Evolutionary conservation across 2,888 invertebrate species (phyloP).

Genomic region (Neoascia interrupta): DNA sequence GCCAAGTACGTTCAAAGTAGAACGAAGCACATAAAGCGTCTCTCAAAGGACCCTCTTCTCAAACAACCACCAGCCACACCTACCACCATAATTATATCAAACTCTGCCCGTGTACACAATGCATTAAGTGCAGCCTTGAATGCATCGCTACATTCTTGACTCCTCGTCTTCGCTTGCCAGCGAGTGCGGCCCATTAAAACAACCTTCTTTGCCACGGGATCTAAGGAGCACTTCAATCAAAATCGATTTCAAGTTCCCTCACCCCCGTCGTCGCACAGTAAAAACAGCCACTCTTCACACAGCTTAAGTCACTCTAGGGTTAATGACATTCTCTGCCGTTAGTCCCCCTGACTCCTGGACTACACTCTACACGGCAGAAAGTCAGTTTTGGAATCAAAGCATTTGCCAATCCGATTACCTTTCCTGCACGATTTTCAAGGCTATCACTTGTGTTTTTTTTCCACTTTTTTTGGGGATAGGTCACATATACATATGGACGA

Average conservation of each 20-base stretch:
- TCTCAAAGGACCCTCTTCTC: conserved; percentile 13
- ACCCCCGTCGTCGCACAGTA: no score
- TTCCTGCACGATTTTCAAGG: conserved; percentile 53
- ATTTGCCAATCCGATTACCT: conserved; percentile 32
- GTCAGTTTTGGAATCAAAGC: conserved; percentile 9
- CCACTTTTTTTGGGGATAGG: conserved; percentile 44
- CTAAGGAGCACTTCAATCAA: conserved; percentile 37
- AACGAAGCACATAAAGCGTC: conserved; percentile 17
- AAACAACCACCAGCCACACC: conserved; percentile 18
- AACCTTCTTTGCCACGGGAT: no score
- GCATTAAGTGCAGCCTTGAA: conserved; percentile 50
- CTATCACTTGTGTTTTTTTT: conserved; percentile 26
- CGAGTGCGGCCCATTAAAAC: no score
- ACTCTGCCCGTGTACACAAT: conserved; percentile 16
- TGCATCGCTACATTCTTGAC: conserved; percentile 29
- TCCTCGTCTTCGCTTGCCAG: not conserved
- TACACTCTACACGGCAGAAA: not conserved
- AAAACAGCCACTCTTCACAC: no score
- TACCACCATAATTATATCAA: conserved; percentile 21
- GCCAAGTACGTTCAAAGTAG: conserved; percentile 9
- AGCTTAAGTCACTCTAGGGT: conserved; percentile 25
- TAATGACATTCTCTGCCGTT: conserved; percentile 45
- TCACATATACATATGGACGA: conserved; percentile 25
- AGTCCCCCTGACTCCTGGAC: conserved; percentile 4
- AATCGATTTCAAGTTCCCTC: conserved; percentile 38